Percentiles rank a stretch among this genome's conserved stretches.
These are phyloP conservation scores for Umimayanthus chanpuru DNA, from an alignment of 92 coral and sea anemone species.

Conservation along the genomic window DNA sequence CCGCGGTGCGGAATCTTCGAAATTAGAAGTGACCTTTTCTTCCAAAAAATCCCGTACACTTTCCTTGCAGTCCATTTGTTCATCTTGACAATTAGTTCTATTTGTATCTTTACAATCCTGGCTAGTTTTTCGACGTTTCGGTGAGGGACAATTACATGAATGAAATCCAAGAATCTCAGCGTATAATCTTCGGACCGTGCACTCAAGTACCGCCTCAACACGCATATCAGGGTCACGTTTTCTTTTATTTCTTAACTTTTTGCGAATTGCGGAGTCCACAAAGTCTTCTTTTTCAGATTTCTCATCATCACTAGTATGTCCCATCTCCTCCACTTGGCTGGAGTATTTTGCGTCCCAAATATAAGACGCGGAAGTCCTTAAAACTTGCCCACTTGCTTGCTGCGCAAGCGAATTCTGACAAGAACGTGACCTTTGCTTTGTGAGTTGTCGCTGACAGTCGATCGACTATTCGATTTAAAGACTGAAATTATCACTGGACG, in stretches of 20 bases:
- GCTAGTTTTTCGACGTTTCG: constrained; percentile 42
- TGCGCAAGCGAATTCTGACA: neutral
- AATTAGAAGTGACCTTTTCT: constrained; percentile 41
- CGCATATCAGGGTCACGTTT: constrained; percentile 97
- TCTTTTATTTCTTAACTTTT: constrained; percentile 87
- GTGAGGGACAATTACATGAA: constrained; percentile 35
- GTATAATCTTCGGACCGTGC: constrained; percentile 89
- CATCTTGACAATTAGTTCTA: neutral
- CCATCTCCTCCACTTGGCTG: constrained; percentile 44
- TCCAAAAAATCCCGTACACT: neutral
- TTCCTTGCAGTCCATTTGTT: neutral
- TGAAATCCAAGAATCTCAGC: constrained; percentile 75
- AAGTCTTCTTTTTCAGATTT: constrained; percentile 68
- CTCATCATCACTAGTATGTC: constrained; percentile 65
- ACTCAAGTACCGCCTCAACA: constrained; percentile 82
- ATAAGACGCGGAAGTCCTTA: constrained; percentile 12
- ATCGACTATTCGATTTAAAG: neutral
- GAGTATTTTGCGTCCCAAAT: neutral
- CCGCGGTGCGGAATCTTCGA: constrained; percentile 34
- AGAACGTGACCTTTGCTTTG: constrained; percentile 23
- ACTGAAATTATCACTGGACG: neutral
- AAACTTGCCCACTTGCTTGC: neutral
- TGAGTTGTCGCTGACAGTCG: constrained; percentile 11
- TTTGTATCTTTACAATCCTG: neutral
- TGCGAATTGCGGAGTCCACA: constrained; percentile 80